phyloP scores from a whole-genome alignment of 2,113 vertebrate genomes.

The Pelusios castaneus region DNA sequence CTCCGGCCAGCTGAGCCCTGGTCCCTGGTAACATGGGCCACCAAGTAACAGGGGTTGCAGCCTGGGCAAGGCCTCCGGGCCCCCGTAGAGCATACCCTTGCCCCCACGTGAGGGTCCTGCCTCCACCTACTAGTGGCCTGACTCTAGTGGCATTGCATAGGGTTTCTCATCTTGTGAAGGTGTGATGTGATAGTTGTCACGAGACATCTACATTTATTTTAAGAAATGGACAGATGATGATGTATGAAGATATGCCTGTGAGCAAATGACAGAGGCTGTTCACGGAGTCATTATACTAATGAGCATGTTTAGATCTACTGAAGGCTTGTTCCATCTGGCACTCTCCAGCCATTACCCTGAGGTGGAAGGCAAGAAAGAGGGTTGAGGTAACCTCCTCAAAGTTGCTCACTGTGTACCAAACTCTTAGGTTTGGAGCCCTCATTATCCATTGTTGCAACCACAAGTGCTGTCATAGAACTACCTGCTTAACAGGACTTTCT shows the following conservation, averaged over 20 bases:
- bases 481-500: neutral
- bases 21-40: neutral
- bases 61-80: too few species aligned
- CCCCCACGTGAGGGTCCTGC: too few species aligned
- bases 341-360: neutral
- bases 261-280: neutral
- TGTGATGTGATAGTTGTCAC: neutral
- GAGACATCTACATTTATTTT: neutral
- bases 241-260: neutral
- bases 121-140: too few species aligned
- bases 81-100: too few species aligned
- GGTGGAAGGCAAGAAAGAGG: neutral
- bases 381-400: neutral
- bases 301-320: neutral
- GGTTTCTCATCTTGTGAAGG: too few species aligned
- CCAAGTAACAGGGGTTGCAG: too few species aligned
- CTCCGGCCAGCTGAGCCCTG: too few species aligned
- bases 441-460: neutral
- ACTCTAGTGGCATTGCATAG: too few species aligned
- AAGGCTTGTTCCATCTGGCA: neutral
- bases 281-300: neutral
- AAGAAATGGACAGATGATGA: neutral
- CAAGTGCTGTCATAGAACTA: neutral
- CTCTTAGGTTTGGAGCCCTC: neutral
- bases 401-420: neutral